phyloP scores from a whole-genome alignment of 2,797 vertebrate species.

The Taeniopygia guttata region DNA sequence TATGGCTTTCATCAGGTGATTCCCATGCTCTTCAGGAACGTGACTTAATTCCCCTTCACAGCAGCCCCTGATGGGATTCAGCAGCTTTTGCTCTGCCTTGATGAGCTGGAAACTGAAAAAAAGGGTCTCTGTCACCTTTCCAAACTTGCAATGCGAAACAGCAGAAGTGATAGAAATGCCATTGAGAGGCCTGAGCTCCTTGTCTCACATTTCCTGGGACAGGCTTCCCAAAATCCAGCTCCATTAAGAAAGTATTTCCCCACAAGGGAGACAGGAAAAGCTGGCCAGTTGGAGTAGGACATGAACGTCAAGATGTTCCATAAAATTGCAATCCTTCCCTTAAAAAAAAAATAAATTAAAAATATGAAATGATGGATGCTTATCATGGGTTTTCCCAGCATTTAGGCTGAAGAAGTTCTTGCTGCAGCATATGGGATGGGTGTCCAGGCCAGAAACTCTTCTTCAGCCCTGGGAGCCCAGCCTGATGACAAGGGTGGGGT shows the following conservation, averaged over 20 bases:
- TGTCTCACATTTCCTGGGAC: not conserved
- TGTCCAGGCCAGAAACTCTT: not conserved
- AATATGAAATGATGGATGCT: not conserved
- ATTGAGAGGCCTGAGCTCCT: not conserved
- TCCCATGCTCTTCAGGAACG: not conserved
- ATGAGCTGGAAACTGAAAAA: not conserved
- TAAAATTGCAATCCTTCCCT: not conserved
- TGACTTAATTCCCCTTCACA: not conserved
- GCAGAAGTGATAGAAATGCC: not conserved
- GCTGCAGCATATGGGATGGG: not conserved
- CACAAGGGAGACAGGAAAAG: not conserved
- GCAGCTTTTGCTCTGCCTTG: not conserved
- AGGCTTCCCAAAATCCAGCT: not conserved
- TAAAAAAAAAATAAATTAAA: not conserved
- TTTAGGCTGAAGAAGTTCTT: not conserved
- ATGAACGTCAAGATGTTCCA: not conserved
- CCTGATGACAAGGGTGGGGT: fast-evolving
- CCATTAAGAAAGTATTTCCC: not conserved
- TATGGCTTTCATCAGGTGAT: conserved; percentile 50
- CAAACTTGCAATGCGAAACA: not conserved
- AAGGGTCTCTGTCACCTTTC: not conserved
- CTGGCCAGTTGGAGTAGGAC: not conserved
- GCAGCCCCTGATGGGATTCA: not conserved
- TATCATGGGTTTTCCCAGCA: not conserved
- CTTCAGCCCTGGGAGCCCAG: not conserved